A percentile compares a stretch with the other conserved stretches of the same genome.
Conservation (phyloP, 2,888 invertebrate genomes). For the Lepidocyrtinus sp. region DNA sequence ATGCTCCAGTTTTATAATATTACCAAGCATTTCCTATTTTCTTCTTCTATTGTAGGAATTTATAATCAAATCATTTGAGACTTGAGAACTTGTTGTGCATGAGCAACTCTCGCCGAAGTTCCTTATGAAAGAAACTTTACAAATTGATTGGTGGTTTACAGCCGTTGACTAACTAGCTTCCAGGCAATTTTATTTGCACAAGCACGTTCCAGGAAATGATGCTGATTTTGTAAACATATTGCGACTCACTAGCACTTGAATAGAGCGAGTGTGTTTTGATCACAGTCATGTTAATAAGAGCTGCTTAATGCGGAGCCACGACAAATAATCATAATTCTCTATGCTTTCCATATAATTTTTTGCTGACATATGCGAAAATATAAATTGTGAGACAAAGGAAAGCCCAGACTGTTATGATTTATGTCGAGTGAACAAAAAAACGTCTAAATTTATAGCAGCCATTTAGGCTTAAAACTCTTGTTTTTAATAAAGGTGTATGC, state of each 20-base stretch:
- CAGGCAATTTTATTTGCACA: no score
- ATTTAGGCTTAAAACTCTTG: background rate
- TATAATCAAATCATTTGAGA: conserved; percentile 12
- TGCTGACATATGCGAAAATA: conserved; percentile 8
- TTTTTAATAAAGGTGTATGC: background rate
- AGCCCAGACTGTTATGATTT: conserved; percentile 3
- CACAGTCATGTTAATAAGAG: no score
- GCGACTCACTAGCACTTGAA: no score
- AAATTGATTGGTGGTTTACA: no score
- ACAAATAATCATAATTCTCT: conserved; percentile 6
- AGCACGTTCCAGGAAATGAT: no score
- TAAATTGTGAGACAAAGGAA: conserved; percentile 1
- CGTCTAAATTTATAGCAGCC: background rate
- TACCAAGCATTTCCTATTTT: background rate
- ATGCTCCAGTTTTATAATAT: conserved; percentile 11
- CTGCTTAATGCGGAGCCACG: conserved; percentile 18
- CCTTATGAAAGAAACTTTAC: no score
- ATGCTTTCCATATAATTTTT: background rate
- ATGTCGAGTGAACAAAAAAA: background rate
- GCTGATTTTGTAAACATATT: no score
- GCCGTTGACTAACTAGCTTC: no score
- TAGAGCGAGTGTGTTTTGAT: no score
- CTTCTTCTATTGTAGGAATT: background rate
- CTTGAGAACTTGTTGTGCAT: background rate
- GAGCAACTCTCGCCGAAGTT: no score